These are phyloP conservation scores for Huso huso DNA, from an alignment of 2,797 vertebrate genomes.

Conservation along the genomic window DNA sequence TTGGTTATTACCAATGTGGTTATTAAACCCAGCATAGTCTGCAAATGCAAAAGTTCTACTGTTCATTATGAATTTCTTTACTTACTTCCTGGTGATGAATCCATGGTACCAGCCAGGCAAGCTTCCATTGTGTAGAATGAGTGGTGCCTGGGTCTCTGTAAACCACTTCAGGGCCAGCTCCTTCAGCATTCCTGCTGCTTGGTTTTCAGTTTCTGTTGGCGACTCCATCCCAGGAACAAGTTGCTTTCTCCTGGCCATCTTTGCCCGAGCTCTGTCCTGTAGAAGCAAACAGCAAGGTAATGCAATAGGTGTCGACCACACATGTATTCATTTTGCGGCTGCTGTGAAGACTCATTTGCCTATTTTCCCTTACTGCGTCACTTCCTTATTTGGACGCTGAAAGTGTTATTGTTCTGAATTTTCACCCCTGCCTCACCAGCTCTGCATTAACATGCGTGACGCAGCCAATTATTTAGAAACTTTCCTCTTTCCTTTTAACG, in stretches of 20 bases:
- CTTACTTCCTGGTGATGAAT: constrained; percentile 76
- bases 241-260: constrained; percentile 48
- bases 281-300: constrained; percentile 9
- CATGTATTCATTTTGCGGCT: constrained; percentile 5
- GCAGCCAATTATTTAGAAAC: too few relatives aligned
- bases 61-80: neutral
- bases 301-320: constrained; percentile 12
- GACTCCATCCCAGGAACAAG: constrained; percentile 5
- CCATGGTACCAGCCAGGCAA: constrained; percentile 79
- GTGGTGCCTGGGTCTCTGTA: constrained; percentile 61
- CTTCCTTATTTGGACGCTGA: constrained; percentile 24
- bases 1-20: too few relatives aligned
- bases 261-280: constrained; percentile 26
- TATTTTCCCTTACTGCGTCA: constrained; percentile 45
- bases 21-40: too few relatives aligned
- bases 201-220: constrained; percentile 10
- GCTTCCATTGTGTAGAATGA: constrained; percentile 58
- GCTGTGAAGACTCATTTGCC: constrained; percentile 57
- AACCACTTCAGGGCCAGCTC: constrained; percentile 68
- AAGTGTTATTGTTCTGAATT: constrained; percentile 34
- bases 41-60: too few relatives aligned
- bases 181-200: constrained; percentile 40
- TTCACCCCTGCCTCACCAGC: constrained; percentile 8
- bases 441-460: neutral
- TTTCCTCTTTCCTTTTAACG: neutral